These are phyloP conservation scores for Mayetiola destructor DNA, from an alignment of 2,888 invertebrate species.

Conservation along the genomic window DNA sequence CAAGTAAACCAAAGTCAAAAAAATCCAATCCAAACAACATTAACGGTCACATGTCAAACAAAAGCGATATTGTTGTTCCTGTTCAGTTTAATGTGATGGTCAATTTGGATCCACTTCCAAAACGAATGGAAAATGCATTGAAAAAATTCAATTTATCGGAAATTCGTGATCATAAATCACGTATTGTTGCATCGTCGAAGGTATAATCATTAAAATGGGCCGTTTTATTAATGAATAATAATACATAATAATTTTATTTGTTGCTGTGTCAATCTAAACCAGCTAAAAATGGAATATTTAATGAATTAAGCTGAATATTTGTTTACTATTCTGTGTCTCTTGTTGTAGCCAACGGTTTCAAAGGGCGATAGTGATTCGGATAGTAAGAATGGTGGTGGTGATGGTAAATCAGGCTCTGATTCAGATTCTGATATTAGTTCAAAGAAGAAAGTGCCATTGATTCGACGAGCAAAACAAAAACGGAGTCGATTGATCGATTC, in stretches of 20 bases:
- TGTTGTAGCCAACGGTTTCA: no score
- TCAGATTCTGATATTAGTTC: no score
- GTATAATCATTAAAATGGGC: not conserved
- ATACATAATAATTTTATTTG: no score
- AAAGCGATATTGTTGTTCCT: no score
- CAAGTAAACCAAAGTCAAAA: not conserved
- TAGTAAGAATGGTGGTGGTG: not conserved
- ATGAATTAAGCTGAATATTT: no score
- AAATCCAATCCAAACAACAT: not conserved
- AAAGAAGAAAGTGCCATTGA: not conserved
- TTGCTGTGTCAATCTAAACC: no score
- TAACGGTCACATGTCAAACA: not conserved
- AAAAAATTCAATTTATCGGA: not conserved
- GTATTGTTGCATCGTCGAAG: not conserved
- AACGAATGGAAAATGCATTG: not conserved
- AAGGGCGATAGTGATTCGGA: not conserved
- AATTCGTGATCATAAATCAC: slow-evolving; percentile 6
- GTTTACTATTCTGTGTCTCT: no score
- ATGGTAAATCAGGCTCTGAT: not conserved
- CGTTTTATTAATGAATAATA: not conserved
- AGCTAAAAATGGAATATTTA: no score
- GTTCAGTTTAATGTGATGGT: not conserved
- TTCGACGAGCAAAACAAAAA: not conserved
- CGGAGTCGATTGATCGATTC: slow-evolving; percentile 13
- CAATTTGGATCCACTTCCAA: not conserved